A percentile compares a stretch with the other conserved stretches of the same genome.
Conservation (phyloP, 2,888 invertebrate species). For the Parnassius mnemosyne region DNA sequence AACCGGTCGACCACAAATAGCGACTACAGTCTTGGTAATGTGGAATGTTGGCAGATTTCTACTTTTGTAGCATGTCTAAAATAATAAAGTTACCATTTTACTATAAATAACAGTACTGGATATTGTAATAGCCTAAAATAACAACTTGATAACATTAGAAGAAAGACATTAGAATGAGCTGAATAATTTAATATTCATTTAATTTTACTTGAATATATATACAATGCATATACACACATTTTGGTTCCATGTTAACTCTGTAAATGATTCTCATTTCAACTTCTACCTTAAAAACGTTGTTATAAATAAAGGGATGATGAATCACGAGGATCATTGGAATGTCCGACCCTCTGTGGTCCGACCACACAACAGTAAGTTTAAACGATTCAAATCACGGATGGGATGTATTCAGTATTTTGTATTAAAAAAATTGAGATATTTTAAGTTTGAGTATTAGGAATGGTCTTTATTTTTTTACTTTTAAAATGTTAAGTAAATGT, state of each 20-base stretch:
- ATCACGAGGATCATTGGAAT: slow-evolving; percentile 41
- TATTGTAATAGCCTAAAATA: neutral
- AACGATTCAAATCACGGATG: slow-evolving; percentile 44
- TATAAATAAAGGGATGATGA: slow-evolving; percentile 40
- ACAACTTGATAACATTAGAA: neutral
- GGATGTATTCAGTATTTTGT: slow-evolving; percentile 50
- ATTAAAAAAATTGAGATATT: too few relatives aligned
- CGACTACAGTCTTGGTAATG: slow-evolving; percentile 17
- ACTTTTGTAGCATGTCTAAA: neutral
- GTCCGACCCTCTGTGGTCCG: slow-evolving; percentile 42
- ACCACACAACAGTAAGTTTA: slow-evolving; percentile 38
- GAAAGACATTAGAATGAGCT: neutral
- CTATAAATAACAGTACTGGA: too few relatives aligned
- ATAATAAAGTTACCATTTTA: too few relatives aligned
- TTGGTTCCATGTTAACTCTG: too few relatives aligned
- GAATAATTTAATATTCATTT: neutral
- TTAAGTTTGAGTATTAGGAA: too few relatives aligned
- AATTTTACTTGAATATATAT: neutral
- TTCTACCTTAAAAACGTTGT: slow-evolving; percentile 35
- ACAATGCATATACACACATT: neutral
- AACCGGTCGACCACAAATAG: slow-evolving; percentile 26
- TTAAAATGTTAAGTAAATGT: too few relatives aligned
- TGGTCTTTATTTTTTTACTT: too few relatives aligned
- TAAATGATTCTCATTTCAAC: too few relatives aligned
- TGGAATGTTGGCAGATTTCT: slow-evolving; percentile 18